phyloP scores from a whole-genome alignment of 2,888 invertebrate species.

The Pinctada fucata region DNA sequence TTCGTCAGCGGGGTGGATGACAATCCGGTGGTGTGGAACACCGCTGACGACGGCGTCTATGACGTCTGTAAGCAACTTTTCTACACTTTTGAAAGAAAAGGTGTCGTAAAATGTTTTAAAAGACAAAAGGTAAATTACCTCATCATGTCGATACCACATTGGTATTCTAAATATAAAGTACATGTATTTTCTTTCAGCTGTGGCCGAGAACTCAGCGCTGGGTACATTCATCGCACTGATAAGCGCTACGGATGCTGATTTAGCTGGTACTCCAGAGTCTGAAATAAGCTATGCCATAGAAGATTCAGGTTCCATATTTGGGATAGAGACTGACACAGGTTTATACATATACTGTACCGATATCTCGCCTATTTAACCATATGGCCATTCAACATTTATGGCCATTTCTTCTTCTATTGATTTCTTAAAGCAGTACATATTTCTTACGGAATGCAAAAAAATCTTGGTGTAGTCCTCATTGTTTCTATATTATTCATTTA shows the following conservation, averaged over 20 bases:
- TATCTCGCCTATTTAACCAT: neutral
- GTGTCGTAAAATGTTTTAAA: neutral
- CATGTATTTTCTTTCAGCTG: slow-evolving; percentile 18
- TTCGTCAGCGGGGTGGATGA: slow-evolving; percentile 53
- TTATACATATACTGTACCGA: neutral
- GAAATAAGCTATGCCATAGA: slow-evolving; percentile 49
- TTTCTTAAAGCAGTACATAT: too few species aligned
- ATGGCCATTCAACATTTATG: too few species aligned
- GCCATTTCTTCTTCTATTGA: too few species aligned
- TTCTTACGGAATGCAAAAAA: neutral
- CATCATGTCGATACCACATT: neutral
- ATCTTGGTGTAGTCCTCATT: neutral
- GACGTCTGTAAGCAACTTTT: slow-evolving; percentile 21
- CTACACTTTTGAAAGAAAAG: too few species aligned
- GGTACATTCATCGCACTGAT: slow-evolving; percentile 56
- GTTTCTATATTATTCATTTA: neutral
- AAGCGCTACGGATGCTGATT: slow-evolving; percentile 61
- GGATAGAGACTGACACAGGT: slow-evolving; percentile 52
- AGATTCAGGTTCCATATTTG: slow-evolving; percentile 42
- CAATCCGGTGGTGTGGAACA: slow-evolving; percentile 47
- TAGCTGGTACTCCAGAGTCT: slow-evolving; percentile 19
- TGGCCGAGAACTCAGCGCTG: slow-evolving; percentile 59
- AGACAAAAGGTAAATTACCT: neutral
- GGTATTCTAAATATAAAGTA: too few species aligned
- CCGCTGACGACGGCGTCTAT: slow-evolving; percentile 44